Percentiles rank a stretch among this genome's conserved stretches.
Evolutionary conservation across 2,797 vertebrate genomes (phyloP).

Genomic region (Melanotaenia maccullochi): DNA sequence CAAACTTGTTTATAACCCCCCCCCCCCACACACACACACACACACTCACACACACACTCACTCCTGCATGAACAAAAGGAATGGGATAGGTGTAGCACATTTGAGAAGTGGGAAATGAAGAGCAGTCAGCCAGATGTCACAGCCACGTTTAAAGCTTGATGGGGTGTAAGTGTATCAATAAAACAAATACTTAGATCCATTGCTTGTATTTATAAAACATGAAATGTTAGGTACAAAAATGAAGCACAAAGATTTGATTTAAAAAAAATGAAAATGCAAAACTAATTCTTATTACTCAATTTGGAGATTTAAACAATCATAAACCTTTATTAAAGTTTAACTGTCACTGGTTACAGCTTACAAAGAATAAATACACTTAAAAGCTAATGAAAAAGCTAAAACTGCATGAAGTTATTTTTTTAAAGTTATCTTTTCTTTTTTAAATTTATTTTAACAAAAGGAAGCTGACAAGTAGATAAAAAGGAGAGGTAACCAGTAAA

Average conservation of each 20-base stretch:
- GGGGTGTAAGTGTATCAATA: slow-evolving; percentile 27
- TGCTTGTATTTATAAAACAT: neutral
- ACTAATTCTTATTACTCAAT: neutral
- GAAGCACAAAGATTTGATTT: neutral
- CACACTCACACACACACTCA: neutral
- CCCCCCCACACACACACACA: neutral
- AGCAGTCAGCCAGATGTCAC: slow-evolving; percentile 57
- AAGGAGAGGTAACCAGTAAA: neutral
- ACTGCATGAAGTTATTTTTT: too few relatives aligned
- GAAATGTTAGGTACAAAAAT: neutral
- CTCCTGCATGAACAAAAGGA: slow-evolving; percentile 6
- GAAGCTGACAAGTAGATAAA: neutral
- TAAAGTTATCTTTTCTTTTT: too few relatives aligned
- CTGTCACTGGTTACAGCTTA: neutral
- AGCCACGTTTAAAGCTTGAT: slow-evolving; percentile 39
- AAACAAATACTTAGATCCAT: slow-evolving; percentile 5
- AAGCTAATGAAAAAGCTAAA: neutral
- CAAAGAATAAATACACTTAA: neutral
- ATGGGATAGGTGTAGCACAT: slow-evolving; percentile 27
- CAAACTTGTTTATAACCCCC: neutral
- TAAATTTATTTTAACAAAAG: neutral
- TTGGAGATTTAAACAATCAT: neutral
- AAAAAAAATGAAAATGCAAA: neutral
- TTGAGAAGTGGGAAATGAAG: slow-evolving; percentile 47
- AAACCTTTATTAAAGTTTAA: too few relatives aligned